Evolutionary conservation across 2,797 vertebrate species (phyloP).

Genomic region (Pelodytes ibericus): DNA sequence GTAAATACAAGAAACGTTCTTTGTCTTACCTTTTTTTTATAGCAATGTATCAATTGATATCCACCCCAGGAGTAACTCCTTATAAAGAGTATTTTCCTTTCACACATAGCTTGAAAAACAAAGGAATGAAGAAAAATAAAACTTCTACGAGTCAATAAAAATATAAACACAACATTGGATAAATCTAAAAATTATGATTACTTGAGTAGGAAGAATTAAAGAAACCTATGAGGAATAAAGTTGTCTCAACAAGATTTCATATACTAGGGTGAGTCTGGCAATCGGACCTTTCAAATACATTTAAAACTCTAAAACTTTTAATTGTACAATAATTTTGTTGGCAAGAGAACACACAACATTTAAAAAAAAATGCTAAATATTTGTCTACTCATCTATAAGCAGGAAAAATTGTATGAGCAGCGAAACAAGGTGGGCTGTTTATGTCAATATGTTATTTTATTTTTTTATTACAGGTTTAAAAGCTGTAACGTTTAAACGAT

Average conservation of each 20-base stretch:
- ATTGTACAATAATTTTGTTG: too few relatives aligned
- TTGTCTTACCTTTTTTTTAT: background rate
- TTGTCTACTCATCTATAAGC: too few relatives aligned
- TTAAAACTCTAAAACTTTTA: background rate
- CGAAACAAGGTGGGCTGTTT: background rate
- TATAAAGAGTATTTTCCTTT: background rate
- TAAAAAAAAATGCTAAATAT: background rate
- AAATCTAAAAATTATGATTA: background rate
- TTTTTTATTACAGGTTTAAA: slow-evolving; percentile 19
- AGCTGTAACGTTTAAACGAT: slow-evolving; percentile 16
- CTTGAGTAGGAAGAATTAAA: background rate
- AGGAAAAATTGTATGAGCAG: too few relatives aligned
- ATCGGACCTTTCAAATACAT: background rate
- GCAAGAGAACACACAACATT: background rate
- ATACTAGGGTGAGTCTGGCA: background rate
- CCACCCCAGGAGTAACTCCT: background rate
- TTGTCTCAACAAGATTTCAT: background rate
- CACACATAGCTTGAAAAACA: background rate
- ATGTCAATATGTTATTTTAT: slow-evolving; percentile 17
- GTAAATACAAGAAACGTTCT: background rate
- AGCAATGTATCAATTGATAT: background rate
- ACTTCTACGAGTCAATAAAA: background rate
- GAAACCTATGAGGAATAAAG: background rate
- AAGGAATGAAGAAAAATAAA: background rate
- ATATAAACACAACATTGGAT: background rate